Evolutionary conservation across 1,140 invertebrate species (phyloP), one percentile per base, ranked within the genome.

Genomic region (Papilio dardanus): DNA sequence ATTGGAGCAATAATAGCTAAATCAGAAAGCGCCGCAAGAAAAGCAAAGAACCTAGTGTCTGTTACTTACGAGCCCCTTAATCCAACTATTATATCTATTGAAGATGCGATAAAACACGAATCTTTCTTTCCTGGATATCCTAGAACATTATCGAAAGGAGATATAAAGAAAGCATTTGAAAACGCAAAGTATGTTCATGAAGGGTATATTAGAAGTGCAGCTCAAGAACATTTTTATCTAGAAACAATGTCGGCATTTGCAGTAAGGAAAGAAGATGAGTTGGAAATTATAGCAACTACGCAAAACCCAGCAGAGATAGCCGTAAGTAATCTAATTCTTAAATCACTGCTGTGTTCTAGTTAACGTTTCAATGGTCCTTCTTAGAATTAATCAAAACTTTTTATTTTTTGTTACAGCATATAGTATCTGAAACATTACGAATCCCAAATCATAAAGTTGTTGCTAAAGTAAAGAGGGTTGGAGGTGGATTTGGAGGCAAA

Each of bases 211-310:
- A 95, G 96, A 79, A 96, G 97, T 82, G 98, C 98, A 54, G 98
- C 98, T 0, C 99, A 99, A 91, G 98, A 99, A 91, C 99, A 99
- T 91, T 99, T 99, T 94, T 99, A 99, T 92, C 92, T 99, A 77
- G 92, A 93, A 93, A 99, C 98, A 0, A 95, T 98, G 31, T 95
- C 95, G 24, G 88, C 95, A 35, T 92, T 98, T 54, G 98, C 96
- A 1, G 93, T 98, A 0, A 96, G 95, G 74, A 95, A 96, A 83
- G 97, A 96, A 82, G 96, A 97, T 81, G 98, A 99, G 90, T 94
- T 99, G 74, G 97, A 99, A 91, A 87, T 99, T 12, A 96, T 97
- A 83, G 95, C 95, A 69, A 97, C 97, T 0, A 96, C 97, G 0
- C 98, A 99, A 92, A 95, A 97, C 94, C 97, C 97, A 0, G 94